Evolutionary conservation across 53 echinoderm and acorn worm species (phyloP), one percentile per base, ranked within the genome.

Genomic region (Patiria pectinifera): DNA sequence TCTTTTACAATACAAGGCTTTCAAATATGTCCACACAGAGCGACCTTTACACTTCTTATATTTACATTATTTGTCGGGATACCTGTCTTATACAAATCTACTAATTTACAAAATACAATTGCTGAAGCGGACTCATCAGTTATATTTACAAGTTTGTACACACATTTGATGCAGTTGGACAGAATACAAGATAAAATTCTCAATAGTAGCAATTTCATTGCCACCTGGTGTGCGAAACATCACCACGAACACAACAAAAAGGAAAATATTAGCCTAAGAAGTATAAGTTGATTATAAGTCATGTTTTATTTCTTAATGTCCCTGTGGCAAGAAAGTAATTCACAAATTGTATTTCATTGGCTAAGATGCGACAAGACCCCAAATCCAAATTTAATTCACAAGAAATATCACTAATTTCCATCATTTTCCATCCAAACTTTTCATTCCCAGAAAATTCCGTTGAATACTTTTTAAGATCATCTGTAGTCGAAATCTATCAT

Each of bases 141-240:
- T 45, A 80, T 89, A 89, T 79, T 89, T 89, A 89, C 80, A 89
- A 47, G 78, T 48, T 86, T 86, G 44, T 89, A 89, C 89, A 88
- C 49, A 78, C 88, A 89, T 89, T 89, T 80, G 81, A 89, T 89
- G 89, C 81, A 80, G 80, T 79, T 62, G 12, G 26, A 62, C 16
- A 35, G 45, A 69, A 69, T 9, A 84, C 69, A 84, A 45, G 43
- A 8, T 45, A 11, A 13, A 62, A 72, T 71, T 48, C 11, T 22
- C 60, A 76, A n/a, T 14, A 66, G 59, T 45, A 77, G 77, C 87
- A 87, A 87, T 87, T 87, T 59, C 6, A 87, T 87, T 87, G 87
- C 87, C 43, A 74, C 4, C 10, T 44, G 23, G 12, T 83, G 61
- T 12, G 13, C 23, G 24, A 62, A 5, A 23, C 24, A 6, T 23